Evolutionary conservation across 2,113 vertebrate genomes (phyloP), one percentile per base, ranked within the genome.

Genomic region (Glareola pratincola): DNA sequence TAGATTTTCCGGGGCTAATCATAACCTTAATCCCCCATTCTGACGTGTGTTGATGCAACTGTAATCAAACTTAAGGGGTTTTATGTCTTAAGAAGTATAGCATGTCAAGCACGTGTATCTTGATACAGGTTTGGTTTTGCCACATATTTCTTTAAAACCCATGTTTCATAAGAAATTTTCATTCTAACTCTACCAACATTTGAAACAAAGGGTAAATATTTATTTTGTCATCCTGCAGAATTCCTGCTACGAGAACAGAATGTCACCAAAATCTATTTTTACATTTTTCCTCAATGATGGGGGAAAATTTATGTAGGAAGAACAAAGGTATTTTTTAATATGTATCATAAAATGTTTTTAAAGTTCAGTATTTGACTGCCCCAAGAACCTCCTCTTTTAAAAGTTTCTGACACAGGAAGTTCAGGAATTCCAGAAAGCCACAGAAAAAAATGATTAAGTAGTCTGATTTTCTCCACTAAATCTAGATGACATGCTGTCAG

Each of bases 1-100:
- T 85, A 26, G 94, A n/a, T 94, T 96, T 97, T 97, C 88, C 79
- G 74, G 87, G 50, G 87, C 95, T 96, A 96, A 97, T 97, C 90
- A 83, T 60, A 87, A 76, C 85, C 67, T 92, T 60, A 59, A n/a
- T 88, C 34, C 63, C 53, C 80, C 56, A 20, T 85, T 91, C 87
- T 43, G 78, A 50, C 93, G 94, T 86, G 93, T 97, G 80, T 54
- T 83, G 82, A 97, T 89, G 74, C 93, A 96, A 80, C 64, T 96
- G 93, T 97, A 97, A 97, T 97, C 96, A 98, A 96, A 98, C 97
- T 96, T 96, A 10, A 95, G 45, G 23, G 39, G 2, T 24, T 90
- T 76, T 62, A 26, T 14, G 36, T 39, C 18, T 81, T 34, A 21
- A 43, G 57, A 86, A 79, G 22, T 19, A 68, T 23, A 64, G 69